Evolutionary conservation across 2,797 vertebrate genomes (phyloP), one percentile per base, ranked within the genome.

Genomic region (Poeciliopsis gracilis): DNA sequence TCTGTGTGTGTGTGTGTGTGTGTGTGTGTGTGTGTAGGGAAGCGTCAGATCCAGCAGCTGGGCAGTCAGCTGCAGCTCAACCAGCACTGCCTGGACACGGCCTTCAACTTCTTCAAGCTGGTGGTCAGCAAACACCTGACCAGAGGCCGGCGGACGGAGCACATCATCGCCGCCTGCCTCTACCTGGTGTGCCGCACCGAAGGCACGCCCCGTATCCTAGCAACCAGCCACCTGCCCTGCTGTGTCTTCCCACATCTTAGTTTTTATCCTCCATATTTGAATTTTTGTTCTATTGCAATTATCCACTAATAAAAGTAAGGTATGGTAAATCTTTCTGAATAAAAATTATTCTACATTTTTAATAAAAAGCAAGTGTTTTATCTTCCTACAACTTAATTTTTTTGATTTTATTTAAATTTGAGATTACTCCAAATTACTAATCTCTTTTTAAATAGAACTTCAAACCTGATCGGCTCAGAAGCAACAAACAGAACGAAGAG

Each of bases 31-130:
- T 78, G 45, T 59, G 63, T 88, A 99, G 98, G 98, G 47, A 97
- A 97, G 89, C 97, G 98, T 45, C 98, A 99, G 94, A 99, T 99
- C 87, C 97, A 98, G 87, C 96, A 98, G 89, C 94, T 99, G 90
- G 98, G 98, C 85, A 98, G 96, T 86, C 98, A 99, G 90, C 93
- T 99, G 80, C 98, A 99, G 87, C 92, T 99, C 76, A 99, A 99
- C 93, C 98, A 99, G 73, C 98, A 99, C 82, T 99, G 98, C 76
- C 91, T 99, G 86, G 98, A 99, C 91, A 99, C 98, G 0, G 98
- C 98, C 83, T 99, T 99, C 93, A 99, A 99, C 93, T 99, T 99
- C 94, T 99, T 99, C 95, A 99, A 99, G 96, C 98, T 99, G 97
- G 98, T 98, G 0, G 97, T 99, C 88, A 98, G 97, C 95, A 98